Conservation (phyloP, 2,797 vertebrate species). For the Poeciliopsis turneri region DNA sequence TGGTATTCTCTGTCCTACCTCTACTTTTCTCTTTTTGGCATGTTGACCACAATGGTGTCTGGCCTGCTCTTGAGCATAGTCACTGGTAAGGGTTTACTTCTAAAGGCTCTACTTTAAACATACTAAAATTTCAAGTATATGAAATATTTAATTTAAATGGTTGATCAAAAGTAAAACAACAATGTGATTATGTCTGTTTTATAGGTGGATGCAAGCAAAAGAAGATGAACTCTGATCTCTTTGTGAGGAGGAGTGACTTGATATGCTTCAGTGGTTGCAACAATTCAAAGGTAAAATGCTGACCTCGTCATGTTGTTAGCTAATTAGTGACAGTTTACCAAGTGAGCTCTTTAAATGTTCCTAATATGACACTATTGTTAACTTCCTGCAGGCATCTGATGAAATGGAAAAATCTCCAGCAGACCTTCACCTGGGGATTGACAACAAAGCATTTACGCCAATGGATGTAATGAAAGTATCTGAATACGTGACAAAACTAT, state of each 20-base stretch:
- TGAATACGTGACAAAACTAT: slow-evolving; percentile 73
- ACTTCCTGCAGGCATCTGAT: slow-evolving; percentile 52
- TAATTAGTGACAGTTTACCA: background rate
- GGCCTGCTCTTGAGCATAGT: slow-evolving; percentile 77
- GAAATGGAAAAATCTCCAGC: slow-evolving; percentile 50
- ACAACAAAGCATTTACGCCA: slow-evolving; percentile 62
- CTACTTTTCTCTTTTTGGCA: slow-evolving; percentile 78
- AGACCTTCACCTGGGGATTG: slow-evolving; percentile 48
- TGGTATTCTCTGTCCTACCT: slow-evolving; percentile 87
- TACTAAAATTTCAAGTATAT: background rate
- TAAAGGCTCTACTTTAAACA: background rate
- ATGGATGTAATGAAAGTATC: slow-evolving; percentile 42
- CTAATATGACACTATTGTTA: slow-evolving; percentile 15
- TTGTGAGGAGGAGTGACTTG: slow-evolving; percentile 77
- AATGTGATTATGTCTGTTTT: background rate
- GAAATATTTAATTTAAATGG: background rate
- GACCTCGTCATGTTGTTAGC: background rate
- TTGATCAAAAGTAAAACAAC: slow-evolving; percentile 1
- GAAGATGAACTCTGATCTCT: slow-evolving; percentile 68
- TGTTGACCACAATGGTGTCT: slow-evolving; percentile 65
- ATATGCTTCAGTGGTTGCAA: slow-evolving; percentile 63
- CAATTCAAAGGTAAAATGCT: slow-evolving; percentile 69
- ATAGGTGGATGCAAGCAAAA: slow-evolving; percentile 82
- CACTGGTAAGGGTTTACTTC: slow-evolving; percentile 71
- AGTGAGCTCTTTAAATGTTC: background rate